Evolutionary conservation across 1,140 invertebrate species (phyloP), one percentile per base, ranked within the genome.

Genomic region (Drosophila pandora): DNA sequence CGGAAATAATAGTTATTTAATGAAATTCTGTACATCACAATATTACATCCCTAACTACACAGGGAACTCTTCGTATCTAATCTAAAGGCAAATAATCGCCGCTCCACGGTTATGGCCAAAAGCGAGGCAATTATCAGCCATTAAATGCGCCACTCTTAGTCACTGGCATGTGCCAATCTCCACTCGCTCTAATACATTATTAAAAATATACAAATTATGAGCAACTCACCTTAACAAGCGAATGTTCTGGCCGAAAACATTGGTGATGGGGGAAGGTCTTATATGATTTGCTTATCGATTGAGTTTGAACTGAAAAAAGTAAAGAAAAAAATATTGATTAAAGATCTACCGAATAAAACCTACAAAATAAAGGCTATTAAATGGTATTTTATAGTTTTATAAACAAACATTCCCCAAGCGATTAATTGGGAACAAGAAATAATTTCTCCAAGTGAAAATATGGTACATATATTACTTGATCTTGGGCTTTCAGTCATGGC

Each of bases 211-310:
- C 61, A 50, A 49, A 30, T 53, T 30, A 23, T 22, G 13, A 55
- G 45, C 21, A 82, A 82, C 82, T 85, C 59, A 85, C 82, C 82
- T 85, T 87, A 85, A 68, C 65, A 59, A 74, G 58, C 50, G 45
- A 61, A 65, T 64, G 71, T 78, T 55, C 30, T 59, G 81, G 50
- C 54, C 56, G 68, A 70, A 75, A 68, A 76, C 80, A 83, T 83
- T 84, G 79, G 65, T 70, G 67, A 39, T 54, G 41, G 13, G 49
- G 48, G 23, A 61, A 54, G 60, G 39, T 17, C 37, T 60, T 49
- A 48, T 49, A 61, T 79, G 56, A 68, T 65, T 69, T 61, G 37
- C 21, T 56, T 56, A 13, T 23, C 39, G 39, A 74, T 63, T 56
- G 68, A 37, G 65, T 77, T 74, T 53, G 0, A 28, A 49, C 81